A percentile compares a stretch with the other conserved stretches of the same genome.
These are phyloP conservation scores for Leucoraja ocellata DNA, from an alignment of 2,797 vertebrate genomes.

Conservation along the genomic window DNA sequence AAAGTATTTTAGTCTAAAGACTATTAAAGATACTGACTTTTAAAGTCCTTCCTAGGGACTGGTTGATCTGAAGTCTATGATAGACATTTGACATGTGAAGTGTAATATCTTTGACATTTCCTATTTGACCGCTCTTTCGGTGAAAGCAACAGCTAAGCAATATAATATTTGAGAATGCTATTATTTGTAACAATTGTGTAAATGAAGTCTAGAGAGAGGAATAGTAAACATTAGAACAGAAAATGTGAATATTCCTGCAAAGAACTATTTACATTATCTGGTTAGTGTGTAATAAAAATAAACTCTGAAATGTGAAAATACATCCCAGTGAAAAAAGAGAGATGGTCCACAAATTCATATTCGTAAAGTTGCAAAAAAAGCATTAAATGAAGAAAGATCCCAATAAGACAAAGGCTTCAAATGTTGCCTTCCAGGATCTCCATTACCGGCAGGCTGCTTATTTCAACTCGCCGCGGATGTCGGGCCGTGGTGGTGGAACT, in stretches of 20 bases:
- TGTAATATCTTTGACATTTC: neutral
- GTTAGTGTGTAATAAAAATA: neutral
- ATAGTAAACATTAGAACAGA: too few species aligned
- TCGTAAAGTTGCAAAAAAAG: neutral
- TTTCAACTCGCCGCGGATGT: too few species aligned
- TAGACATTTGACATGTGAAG: neutral
- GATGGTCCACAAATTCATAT: neutral
- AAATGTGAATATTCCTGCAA: too few species aligned
- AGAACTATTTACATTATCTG: too few species aligned
- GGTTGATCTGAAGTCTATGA: neutral
- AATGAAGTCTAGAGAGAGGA: too few species aligned
- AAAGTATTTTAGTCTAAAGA: too few species aligned
- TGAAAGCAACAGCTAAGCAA: neutral
- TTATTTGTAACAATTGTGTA: too few species aligned
- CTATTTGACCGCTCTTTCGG: neutral
- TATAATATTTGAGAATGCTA: neutral
- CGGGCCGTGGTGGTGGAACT: too few species aligned
- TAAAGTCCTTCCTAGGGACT: neutral
- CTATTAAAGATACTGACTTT: neutral
- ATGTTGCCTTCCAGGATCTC: neutral
- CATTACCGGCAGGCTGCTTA: too few species aligned
- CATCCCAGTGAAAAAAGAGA: neutral
- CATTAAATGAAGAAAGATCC: neutral
- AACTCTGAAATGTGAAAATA: neutral
- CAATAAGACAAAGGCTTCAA: too few species aligned